These are phyloP conservation scores for Microchirus variegatus DNA, from an alignment of 2,797 vertebrate species.

Conservation along the genomic window DNA sequence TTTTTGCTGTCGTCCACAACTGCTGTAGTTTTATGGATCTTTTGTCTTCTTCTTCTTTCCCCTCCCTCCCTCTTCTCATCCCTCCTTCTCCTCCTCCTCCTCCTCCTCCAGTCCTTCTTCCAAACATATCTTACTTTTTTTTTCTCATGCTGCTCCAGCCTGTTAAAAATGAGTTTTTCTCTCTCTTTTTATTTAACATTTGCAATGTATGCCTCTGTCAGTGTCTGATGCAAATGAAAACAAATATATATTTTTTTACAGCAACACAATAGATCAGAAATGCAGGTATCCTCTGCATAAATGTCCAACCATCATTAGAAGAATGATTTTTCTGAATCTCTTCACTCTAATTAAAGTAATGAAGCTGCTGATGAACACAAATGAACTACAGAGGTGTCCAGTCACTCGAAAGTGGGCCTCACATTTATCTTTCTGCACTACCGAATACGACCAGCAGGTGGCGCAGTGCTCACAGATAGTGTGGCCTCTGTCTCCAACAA, in stretches of 20 bases:
- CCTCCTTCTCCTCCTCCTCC: slow-evolving; percentile 35
- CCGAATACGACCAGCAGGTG: slow-evolving; percentile 51
- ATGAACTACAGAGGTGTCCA: neutral
- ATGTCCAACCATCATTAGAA: neutral
- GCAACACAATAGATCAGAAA: neutral
- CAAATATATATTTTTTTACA: neutral
- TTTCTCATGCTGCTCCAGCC: slow-evolving; percentile 21
- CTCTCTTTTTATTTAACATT: neutral
- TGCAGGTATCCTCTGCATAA: neutral
- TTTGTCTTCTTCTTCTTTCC: slow-evolving; percentile 74
- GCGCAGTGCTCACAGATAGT: slow-evolving; percentile 36
- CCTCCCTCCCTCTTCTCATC: slow-evolving; percentile 57
- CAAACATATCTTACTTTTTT: slow-evolving; percentile 44
- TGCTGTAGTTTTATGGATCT: slow-evolving; percentile 75
- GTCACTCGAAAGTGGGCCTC: slow-evolving; percentile 1
- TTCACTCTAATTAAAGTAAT: neutral
- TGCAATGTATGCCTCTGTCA: no score
- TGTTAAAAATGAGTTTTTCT: slow-evolving; percentile 7
- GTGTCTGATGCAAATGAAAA: neutral
- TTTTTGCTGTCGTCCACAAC: slow-evolving; percentile 75
- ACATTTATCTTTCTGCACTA: slow-evolving; percentile 9
- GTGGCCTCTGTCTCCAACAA: neutral
- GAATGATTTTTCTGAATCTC: neutral
- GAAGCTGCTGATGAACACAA: neutral
- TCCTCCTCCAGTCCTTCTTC: slow-evolving; percentile 37